Evolutionary conservation across 2,797 vertebrate genomes (phyloP), one percentile per base, ranked within the genome.

Genomic region (Sebastes aleutianus): DNA sequence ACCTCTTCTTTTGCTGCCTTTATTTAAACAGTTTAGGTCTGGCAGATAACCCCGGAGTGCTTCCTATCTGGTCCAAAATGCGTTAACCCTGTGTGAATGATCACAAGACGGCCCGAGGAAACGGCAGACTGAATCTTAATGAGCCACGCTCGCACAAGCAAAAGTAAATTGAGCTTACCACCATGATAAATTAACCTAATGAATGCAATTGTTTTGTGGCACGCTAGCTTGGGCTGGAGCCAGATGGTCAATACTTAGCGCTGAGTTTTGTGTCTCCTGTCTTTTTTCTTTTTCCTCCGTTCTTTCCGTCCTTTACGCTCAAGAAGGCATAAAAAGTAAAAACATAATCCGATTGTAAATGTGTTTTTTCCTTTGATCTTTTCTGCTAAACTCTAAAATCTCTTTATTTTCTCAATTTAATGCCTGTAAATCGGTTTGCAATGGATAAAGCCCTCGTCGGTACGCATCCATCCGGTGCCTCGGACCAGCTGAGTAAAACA

Each of bases 161-260:
- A 94, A 94, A 95, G 94, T 95, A 95, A 96, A 96, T 95, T 95
- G 95, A 96, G 94, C 95, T 95, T 94, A 95, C 93, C 90, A 90
- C 91, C 94, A 94, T 95, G 96, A 96, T 95, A 92, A 96, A 96
- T 95, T 93, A 96, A 95, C 90, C 93, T 95, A 96, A 96, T 95
- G 95, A 95, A 95, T 92, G 94, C 94, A 92, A 94, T 95, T 95
- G 94, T 96, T 95, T 93, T 93, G 93, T 88, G 88, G 93, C 92
- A 92, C 87, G 92, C 93, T 94, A 93, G 92, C 92, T 94, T 95
- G 94, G 93, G 92, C 87, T 90, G 70, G 78, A 92, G 94, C 94
- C 96, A 96, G 95, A 96, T 95, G 95, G 94, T 91, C 92, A 88
- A 91, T 92, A 93, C 88, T 94, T 92, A 93, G 94, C 75, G 16